Base-by-base conservation (phyloP, 2,888 invertebrate genomes). In the Rhyacophila evoluta region DNA sequence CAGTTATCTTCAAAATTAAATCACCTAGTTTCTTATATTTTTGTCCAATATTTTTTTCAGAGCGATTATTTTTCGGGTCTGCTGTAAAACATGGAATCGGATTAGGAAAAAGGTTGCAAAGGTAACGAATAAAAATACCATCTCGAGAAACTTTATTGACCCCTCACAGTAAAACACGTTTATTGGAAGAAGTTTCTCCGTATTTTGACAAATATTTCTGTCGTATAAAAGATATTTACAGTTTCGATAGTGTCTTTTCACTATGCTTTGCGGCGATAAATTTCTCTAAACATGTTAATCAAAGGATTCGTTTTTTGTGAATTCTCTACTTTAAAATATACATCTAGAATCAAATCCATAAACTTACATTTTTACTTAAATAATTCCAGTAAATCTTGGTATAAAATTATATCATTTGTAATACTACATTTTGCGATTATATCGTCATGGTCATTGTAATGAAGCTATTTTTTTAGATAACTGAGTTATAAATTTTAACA, bases 101-200 rank as follows among this genome's bases (percentile, higher is more conserved):
- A 76, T 76, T 76, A 19, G 71, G 41, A 41, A 76, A 33, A 76
- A 76, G 76, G 71, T 76, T 41, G 76, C 38, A 68, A 76, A 41
- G 36, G 41, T 70, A 69, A 70, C 15, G 39, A 75, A 76, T 76
- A 41, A 71, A 70, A 76, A 70, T 70, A 71, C 70, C 19, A 38
- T 37, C 28, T 37, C 27, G 36, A 27, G 69, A 12, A 70, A 36
- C 75, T 72, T 72, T 72, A 72, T 72, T 36, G 37, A 72, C 72
- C 37, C 36, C 37, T 72, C 36, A 72, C 72, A 72, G 72, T 72
- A 72, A 72, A 72, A 72, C 37, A 36, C 72, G 6, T 72, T 36
- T 36, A 29, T 72, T 37, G 25, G 72, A 72, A 72, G 25, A 72
- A 36, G 36, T 36, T 72, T 37, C 8, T 19, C 25, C 15, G 55